Evolutionary conservation across 2,888 invertebrate genomes (phyloP).

Genomic region (Priocnemis perturbator): DNA sequence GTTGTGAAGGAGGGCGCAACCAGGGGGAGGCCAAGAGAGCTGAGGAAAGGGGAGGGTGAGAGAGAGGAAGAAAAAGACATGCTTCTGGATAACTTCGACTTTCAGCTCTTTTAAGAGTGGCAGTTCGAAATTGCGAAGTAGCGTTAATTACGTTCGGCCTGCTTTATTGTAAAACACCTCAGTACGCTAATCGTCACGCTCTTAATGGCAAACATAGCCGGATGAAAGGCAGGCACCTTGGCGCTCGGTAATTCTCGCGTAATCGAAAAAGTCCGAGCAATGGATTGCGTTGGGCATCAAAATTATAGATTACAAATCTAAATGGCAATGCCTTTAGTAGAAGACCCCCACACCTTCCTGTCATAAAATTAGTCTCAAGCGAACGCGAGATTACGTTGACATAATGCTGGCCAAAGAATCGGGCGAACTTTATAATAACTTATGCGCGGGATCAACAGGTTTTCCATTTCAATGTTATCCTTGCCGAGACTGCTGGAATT

Average conservation of each 20-base stretch:
- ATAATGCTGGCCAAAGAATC: too few relatives aligned
- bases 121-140: constrained; percentile 31
- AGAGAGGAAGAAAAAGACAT: constrained; percentile 17
- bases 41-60: constrained; percentile 1
- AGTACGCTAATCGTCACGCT: constrained; percentile 39
- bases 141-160: constrained; percentile 49
- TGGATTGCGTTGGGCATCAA: background rate
- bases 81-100: constrained; percentile 46
- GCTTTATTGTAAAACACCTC: constrained; percentile 43
- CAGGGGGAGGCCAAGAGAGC: background rate
- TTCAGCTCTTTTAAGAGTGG: constrained; percentile 43
- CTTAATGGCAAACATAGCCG: constrained; percentile 3
- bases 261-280: too few relatives aligned
- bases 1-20: too few relatives aligned
- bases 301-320: too few relatives aligned
- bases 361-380: background rate
- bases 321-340: too few relatives aligned
- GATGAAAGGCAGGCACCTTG: constrained; percentile 2
- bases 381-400: background rate
- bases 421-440: too few relatives aligned
- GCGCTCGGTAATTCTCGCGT: too few relatives aligned
- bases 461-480: too few relatives aligned
- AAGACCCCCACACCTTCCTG: too few relatives aligned
- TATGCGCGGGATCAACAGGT: too few relatives aligned
- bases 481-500: too few relatives aligned